These are phyloP conservation scores for Morus bassanus DNA, from an alignment of 2,797 vertebrate genomes.

Conservation along the genomic window DNA sequence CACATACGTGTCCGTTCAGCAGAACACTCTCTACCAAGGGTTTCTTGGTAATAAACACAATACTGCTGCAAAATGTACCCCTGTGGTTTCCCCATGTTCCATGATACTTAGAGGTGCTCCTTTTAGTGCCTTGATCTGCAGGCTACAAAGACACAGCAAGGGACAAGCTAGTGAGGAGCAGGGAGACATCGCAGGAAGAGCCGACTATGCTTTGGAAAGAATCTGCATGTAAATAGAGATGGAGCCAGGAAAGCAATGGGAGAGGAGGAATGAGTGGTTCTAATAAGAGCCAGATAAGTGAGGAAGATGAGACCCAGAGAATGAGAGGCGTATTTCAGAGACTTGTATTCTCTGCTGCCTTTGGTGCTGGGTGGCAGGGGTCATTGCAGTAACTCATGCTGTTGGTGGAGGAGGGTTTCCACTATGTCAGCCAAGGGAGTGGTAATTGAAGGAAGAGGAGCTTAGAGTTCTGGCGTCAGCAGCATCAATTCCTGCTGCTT, in stretches of 20 bases:
- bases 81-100: neutral
- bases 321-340: neutral
- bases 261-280: neutral
- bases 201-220: neutral
- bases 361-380: neutral
- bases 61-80: neutral
- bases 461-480: neutral
- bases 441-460: neutral
- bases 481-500: neutral
- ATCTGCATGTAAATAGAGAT: neutral
- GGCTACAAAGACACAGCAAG: neutral
- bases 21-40: neutral
- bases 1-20: fast-evolving
- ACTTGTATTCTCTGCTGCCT: neutral
- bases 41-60: neutral
- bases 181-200: neutral
- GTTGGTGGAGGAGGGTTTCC: neutral
- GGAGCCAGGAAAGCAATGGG: neutral
- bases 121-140: neutral
- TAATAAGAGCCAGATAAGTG: neutral
- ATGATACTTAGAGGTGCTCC: neutral
- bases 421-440: neutral
- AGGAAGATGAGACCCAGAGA: neutral
- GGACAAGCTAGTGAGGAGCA: neutral
- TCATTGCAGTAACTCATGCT: neutral